Base-by-base conservation (phyloP, 2,797 vertebrate genomes). In the Anomalospiza imberbis region DNA sequence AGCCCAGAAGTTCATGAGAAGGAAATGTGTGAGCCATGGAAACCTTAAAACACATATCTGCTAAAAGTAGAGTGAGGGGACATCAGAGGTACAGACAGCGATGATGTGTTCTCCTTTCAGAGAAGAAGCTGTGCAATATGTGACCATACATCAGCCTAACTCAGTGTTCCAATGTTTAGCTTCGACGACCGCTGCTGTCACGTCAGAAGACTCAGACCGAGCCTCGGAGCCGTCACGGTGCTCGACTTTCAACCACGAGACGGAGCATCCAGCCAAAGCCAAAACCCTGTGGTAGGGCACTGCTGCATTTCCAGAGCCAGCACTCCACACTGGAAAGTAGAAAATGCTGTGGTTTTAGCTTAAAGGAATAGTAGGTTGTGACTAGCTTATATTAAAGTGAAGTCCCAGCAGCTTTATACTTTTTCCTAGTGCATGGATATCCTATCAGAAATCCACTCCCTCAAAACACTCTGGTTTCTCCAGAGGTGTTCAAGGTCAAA, bases 181-280 rank as follows among this genome's bases (percentile, higher is more conserved):
- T 99, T 73, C 98, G 99, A 9, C 98, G 99, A 81, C 99, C 99
- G 24, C 98, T 99, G 79, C 98, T 99, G 94, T 99, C 99, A 53
- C 98, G 99, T 16, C 99, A 99, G 44, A 99, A 99, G 97, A 98
- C 98, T 14, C 98, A 98, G 31, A 99, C 97, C 0, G 99, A 99
- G 79, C 97, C 98, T 9, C 98, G 98, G 4, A 98, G 99, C 68
- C 98, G 98, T 7, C 98, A 98, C 0, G 99, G 98, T 72, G 99
- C 99, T 26, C 98, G 99, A 32, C 98, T 99, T 15, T 99, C 99
- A 2, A 99, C 99, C 17, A 99, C 99, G 1, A 98, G 99, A 22
- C 97, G 99, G 86, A 99, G 99, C 98, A 98, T 99, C 97, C 99
- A 99, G 96, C 99, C 99, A 38, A 99, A 99, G 95, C 98, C 98